Base-by-base conservation (phyloP, 1,140 invertebrate genomes). In the Trichomalopsis sarcophagae region DNA sequence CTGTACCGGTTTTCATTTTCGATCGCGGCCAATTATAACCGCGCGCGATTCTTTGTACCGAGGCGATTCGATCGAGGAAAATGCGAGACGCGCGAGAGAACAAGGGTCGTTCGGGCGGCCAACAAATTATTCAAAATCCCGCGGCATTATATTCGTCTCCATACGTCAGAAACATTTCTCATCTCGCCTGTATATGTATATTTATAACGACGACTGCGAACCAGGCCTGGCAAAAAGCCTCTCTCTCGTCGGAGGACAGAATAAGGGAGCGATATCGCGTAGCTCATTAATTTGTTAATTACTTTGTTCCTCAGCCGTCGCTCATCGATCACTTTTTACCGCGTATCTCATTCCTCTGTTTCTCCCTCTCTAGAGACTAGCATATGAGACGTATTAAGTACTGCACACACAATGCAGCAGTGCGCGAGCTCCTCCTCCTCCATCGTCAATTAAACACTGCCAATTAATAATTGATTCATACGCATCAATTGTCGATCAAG, bases 241-340 rank as follows among this genome's bases (percentile, higher is more conserved):
- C 55, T 13, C 21, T 2, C 21, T 62, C 10, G 3, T 68, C 66
- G n/a, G 27, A 33, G 0, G 68, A 75, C 17, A 40, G 30, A 76
- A 84, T 78, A 47, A 14, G 23, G 44, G 21, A 62, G 62, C 27
- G 40, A 76, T 84, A 77, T 74, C 79, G 74, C 73, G 62, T 17
- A 62, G 23, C 71, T 87, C 82, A 81, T 87, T 87, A 87, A 87
- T 86, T 78, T 80, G 84, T 87, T 87, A 86, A 87, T 85, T 81
- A 82, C 76, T 85, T 81, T 86, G 86, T 87, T 86, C 82, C 82
- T 84, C 66, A 27, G 73, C 68, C 23, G 84, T 62, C 71, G 17
- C 23, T 76, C 66, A 81, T 86, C 74, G 78, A 87, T 87, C 81
- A 83, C 27, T 81, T 85, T 83, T 87, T 44, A 73, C 69, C 47